Conservation (phyloP, 2,888 invertebrate genomes). For the Ariolimax columbianus region DNA sequence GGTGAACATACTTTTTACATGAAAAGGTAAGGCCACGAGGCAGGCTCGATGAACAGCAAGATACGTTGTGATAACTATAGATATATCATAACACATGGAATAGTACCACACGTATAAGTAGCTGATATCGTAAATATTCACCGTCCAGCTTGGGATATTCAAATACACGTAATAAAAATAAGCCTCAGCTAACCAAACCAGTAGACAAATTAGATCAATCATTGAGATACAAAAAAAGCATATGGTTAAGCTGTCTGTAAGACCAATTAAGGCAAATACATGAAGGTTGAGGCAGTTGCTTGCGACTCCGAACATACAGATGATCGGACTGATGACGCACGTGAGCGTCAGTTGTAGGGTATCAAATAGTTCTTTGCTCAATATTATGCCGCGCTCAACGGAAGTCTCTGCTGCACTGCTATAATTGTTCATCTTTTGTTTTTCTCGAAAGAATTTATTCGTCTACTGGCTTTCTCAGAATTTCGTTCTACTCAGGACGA, state of each 20-base stretch:
- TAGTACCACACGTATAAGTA: background rate
- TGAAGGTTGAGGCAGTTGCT: background rate
- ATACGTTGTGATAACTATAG: background rate
- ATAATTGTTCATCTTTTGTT: background rate
- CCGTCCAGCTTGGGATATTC: background rate
- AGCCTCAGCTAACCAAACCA: background rate
- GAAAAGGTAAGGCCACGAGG: slow-evolving; percentile 1
- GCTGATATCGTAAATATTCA: background rate
- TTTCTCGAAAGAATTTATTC: no score
- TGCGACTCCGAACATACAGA: background rate
- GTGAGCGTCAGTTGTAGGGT: background rate
- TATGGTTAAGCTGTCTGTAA: slow-evolving; percentile 1
- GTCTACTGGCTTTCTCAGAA: no score
- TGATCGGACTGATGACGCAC: background rate
- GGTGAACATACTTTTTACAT: background rate
- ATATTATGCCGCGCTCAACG: background rate
- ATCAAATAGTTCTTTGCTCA: background rate
- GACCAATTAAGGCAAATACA: background rate
- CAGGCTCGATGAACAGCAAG: background rate
- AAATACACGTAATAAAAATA: background rate
- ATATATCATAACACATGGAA: background rate
- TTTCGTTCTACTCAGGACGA: no score
- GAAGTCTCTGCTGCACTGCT: background rate
- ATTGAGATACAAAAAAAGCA: background rate
- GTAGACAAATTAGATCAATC: background rate